Percentiles rank a stretch among this genome's conserved stretches.
These are phyloP conservation scores for Microtus montanus DNA, from an alignment of 2,113 vertebrate genomes.

Conservation along the genomic window DNA sequence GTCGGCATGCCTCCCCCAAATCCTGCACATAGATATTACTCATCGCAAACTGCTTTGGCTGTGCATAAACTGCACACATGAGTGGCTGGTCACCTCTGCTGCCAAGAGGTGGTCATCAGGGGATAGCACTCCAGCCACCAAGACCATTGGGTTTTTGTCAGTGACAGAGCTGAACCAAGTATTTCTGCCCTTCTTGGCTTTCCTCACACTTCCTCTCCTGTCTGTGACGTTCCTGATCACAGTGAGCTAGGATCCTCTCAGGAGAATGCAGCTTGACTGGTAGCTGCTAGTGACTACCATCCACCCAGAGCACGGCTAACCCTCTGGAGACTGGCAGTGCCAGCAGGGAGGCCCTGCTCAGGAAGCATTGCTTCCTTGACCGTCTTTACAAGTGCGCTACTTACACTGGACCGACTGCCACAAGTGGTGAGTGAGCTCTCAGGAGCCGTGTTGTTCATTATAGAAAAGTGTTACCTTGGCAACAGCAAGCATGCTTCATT, in stretches of 20 bases:
- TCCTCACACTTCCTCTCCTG: neutral
- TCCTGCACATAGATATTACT: neutral
- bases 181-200: neutral
- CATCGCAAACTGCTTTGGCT: neutral
- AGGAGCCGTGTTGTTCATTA: slow-evolving; percentile 28
- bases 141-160: neutral
- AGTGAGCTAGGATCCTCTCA: neutral
- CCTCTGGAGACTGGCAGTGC: neutral
- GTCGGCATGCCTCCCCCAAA: neutral
- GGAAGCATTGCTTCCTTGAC: neutral
- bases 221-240: neutral
- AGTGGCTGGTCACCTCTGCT: neutral
- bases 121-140: neutral
- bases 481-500: slow-evolving; percentile 69
- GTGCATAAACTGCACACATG: rapidly evolving
- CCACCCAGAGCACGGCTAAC: rapidly evolving
- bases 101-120: neutral
- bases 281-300: neutral
- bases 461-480: slow-evolving; percentile 70
- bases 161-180: neutral
- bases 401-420: neutral
- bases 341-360: neutral
- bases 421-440: slow-evolving; percentile 46
- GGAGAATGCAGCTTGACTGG: neutral
- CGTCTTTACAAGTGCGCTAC: neutral